These are phyloP conservation scores for Tetrax tetrax DNA, from an alignment of 2,113 vertebrate genomes.

Conservation along the genomic window DNA sequence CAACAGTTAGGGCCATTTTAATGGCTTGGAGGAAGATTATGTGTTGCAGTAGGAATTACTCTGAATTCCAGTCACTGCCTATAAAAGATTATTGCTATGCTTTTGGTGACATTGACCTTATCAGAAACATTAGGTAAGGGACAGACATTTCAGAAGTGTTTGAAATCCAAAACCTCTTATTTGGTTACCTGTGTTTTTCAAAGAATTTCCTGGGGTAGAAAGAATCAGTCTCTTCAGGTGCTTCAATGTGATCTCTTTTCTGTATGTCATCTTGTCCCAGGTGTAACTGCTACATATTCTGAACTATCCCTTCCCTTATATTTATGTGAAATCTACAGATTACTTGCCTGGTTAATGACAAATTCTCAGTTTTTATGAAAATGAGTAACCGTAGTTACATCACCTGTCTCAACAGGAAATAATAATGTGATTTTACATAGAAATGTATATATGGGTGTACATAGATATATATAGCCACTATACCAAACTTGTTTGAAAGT, in stretches of 20 bases:
- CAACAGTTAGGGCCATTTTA: not conserved
- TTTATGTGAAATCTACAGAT: not conserved
- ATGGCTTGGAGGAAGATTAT: not conserved
- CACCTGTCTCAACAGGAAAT: not conserved
- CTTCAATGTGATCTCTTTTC: not conserved
- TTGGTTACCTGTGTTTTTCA: not conserved
- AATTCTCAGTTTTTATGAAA: not conserved
- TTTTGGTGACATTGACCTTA: not conserved
- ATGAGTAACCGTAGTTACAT: not conserved
- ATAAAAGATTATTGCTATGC: not conserved
- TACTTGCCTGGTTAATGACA: not conserved
- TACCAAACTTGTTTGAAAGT: not conserved
- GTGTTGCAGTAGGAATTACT: not conserved
- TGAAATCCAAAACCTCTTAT: not conserved
- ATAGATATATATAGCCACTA: not conserved
- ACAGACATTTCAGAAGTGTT: not conserved
- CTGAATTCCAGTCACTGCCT: not conserved
- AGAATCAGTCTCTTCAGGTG: not conserved
- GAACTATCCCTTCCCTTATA: not conserved
- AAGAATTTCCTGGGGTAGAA: not conserved
- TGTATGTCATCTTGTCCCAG: not conserved
- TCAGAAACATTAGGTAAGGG: not conserved
- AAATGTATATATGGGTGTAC: not conserved
- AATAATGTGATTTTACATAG: not conserved
- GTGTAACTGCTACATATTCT: not conserved